Evolutionary conservation across 2,113 vertebrate genomes (phyloP).

Genomic region (Pelodiscus sinensis): DNA sequence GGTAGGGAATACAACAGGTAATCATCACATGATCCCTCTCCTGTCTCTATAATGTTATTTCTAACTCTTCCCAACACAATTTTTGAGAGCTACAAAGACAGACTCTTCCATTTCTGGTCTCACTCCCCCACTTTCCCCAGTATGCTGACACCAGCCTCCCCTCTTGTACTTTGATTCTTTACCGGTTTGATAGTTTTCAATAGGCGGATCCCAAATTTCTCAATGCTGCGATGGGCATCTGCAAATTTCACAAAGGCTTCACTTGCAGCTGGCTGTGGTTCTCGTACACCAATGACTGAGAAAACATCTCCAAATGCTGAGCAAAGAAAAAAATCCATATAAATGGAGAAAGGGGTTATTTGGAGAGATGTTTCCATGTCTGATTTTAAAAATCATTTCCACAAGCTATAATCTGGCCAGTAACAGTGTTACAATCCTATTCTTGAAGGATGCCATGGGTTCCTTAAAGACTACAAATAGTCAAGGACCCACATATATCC

Average conservation of each 20-base stretch:
- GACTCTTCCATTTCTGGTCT: background rate
- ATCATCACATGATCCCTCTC: too few species aligned
- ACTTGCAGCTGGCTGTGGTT: conserved; percentile 94
- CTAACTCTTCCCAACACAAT: background rate
- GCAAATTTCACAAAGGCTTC: conserved; percentile 99
- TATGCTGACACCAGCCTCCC: background rate
- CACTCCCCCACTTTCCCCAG: background rate
- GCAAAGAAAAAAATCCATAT: conserved; percentile 4
- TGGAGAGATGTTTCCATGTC: background rate
- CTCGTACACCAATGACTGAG: conserved; percentile 95
- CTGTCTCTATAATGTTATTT: background rate
- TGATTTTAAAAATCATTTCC: background rate
- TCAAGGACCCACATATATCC: background rate
- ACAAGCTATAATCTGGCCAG: background rate
- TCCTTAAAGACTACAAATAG: background rate
- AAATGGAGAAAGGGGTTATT: background rate
- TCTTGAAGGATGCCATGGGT: background rate
- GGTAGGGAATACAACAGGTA: too few species aligned
- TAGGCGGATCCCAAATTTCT: conserved; percentile 96
- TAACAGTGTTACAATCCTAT: background rate
- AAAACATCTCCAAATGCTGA: conserved; percentile 96
- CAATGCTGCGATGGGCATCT: conserved; percentile 95
- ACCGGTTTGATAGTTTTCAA: conserved; percentile 98
- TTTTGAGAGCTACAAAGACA: conserved; percentile 13
- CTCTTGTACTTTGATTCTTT: conserved; percentile 1